Conservation (phyloP, 2,797 vertebrate genomes). For the Chrosomus eos region DNA sequence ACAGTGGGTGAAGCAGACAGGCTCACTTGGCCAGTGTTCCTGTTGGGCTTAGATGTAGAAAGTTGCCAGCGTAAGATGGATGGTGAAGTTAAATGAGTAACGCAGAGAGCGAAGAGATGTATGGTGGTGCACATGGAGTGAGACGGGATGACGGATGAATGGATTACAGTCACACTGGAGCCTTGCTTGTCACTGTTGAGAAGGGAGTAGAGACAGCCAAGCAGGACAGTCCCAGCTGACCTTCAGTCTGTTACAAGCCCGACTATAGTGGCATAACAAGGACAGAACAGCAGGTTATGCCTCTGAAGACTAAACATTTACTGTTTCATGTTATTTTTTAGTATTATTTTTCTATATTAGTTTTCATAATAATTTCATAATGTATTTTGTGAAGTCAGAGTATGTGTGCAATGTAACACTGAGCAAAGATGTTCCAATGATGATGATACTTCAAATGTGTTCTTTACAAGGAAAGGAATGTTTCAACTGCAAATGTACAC, state of each 20-base stretch:
- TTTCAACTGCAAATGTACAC: no score
- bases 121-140: slow-evolving; percentile 71
- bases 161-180: slow-evolving; percentile 67
- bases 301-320: no score
- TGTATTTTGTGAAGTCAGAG: no score
- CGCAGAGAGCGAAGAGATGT: slow-evolving; percentile 67
- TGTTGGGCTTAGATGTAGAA: not conserved
- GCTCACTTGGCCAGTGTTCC: slow-evolving; percentile 2
- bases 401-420: no score
- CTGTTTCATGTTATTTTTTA: no score
- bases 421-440: no score
- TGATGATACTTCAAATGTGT: no score
- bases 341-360: no score
- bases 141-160: slow-evolving; percentile 82
- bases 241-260: slow-evolving; percentile 59
- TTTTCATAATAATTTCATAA: no score
- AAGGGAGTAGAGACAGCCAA: slow-evolving; percentile 66
- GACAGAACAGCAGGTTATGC: slow-evolving; percentile 7
- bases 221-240: slow-evolving; percentile 59
- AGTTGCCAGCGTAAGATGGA: slow-evolving; percentile 56
- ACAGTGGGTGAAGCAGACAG: not conserved
- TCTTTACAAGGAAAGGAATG: no score
- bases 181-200: slow-evolving; percentile 66
- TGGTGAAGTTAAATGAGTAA: slow-evolving; percentile 55
- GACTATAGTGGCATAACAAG: slow-evolving; percentile 56